Base-by-base conservation (phyloP, 2,797 vertebrate species). In the Threskiornis aethiopicus region DNA sequence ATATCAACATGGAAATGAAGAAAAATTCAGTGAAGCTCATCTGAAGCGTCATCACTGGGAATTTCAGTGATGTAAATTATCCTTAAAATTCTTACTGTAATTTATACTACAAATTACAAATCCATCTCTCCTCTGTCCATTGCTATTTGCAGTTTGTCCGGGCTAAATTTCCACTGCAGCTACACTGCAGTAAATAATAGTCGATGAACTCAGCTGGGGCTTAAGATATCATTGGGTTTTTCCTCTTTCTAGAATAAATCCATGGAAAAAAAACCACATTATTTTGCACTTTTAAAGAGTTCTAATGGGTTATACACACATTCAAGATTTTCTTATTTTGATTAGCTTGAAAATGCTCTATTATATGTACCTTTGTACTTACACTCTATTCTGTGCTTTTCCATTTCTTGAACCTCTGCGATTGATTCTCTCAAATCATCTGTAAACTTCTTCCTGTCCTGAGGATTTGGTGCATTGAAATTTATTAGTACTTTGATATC, bases 311-410 rank as follows among this genome's bases (percentile, higher is more conserved):
- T 80, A 52, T 4, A 65, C 2, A 37, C 20, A 52, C 8, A 80
- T 1, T 29, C 9, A 39, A 69, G 22, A 69, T 61, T 35, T 67
- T 41, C 46, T 86, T 39, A 24, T 33, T 77, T n/a, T 28, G 29
- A 54, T 82, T 76, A 80, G 37, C 78, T 80, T 59, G 66, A 84
- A 90, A 94, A 86, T n/a, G 35, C 67, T 89, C 70, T 51, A 31
- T 55, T 90, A 7, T 93, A 96, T 96, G 93, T 96, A 97, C 96
- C 96, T 73, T 94, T 88, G 66, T 82, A 95, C 99, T 99, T 96
- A 99, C 99, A 99, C 97, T 99, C 99, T 98, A 99, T 99, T 96
- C 99, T 98, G 98, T 99, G 99, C 96, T 99, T 99, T 98, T 99
- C 99, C 99, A 99, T 99, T 97, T 99, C 99, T 96, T 99, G 99